Conservation (phyloP, 1,140 invertebrate species). For the Riptortus pedestris region DNA sequence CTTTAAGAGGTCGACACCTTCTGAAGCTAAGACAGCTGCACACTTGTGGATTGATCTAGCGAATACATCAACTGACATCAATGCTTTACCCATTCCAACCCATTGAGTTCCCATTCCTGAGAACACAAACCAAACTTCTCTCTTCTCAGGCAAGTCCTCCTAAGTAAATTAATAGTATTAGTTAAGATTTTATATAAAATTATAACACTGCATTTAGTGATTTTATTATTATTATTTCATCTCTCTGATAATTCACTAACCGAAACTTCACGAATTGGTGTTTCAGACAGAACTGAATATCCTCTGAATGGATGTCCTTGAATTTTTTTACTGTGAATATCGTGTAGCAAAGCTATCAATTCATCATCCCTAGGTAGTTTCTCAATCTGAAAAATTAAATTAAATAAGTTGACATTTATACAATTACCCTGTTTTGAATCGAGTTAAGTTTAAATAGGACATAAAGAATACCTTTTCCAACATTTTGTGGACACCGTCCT, state of each 20-base stretch:
- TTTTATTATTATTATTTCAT: too few species aligned
- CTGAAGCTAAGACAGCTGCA: constrained; percentile 60
- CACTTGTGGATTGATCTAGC: constrained; percentile 62
- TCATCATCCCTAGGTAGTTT: constrained; percentile 55
- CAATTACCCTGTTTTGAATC: too few species aligned
- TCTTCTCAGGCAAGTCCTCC: constrained; percentile 40
- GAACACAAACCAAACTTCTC: constrained; percentile 88
- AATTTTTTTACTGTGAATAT: constrained; percentile 57
- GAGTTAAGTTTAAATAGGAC: too few species aligned
- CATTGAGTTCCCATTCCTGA: constrained; percentile 96
- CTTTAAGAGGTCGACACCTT: constrained; percentile 69
- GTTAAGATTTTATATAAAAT: background rate
- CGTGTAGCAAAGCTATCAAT: constrained; percentile 63
- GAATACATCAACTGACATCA: constrained; percentile 74
- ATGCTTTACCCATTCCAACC: constrained; percentile 79
- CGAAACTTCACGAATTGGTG: constrained; percentile 37
- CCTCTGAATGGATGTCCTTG: constrained; percentile 63
- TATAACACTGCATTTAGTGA: too few species aligned
- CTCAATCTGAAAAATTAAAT: constrained; percentile 34
- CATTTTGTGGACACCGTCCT: constrained; percentile 61
- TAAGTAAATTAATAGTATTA: background rate
- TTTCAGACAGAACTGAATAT: constrained; percentile 56
- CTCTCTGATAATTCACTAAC: constrained; percentile 39
- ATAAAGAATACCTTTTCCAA: constrained; percentile 57
- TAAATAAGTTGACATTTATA: too few species aligned